Evolutionary conservation across 1,140 invertebrate species (phyloP), one percentile per base, ranked within the genome.

Genomic region (Zaprionus inermis): DNA sequence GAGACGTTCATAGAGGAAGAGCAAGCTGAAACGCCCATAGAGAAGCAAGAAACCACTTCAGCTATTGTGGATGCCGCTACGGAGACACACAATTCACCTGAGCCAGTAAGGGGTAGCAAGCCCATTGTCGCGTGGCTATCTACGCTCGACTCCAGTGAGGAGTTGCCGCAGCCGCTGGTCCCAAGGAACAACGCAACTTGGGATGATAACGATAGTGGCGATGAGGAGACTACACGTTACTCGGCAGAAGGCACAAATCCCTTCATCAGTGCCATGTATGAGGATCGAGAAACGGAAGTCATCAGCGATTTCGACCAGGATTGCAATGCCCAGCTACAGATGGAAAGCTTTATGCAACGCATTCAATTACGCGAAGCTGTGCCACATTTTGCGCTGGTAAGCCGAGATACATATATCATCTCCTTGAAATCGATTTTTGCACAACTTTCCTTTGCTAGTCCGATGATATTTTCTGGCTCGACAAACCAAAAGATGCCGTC

Each of bases 401-500:
- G 18, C 51, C 9, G 22, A 24, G 22, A 24, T 24, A 1, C 1
- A 24, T 24, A 24, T 2, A 32, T 75, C 2, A 34, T 9, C 14
- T 10, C 5, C n/a, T 11, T 12, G 3, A 1, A n/a, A 9, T 0
- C 11, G 14, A 0, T 0, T 16, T 22, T 9, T 16, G 5, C 9
- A 57, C 6, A 18, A 60, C 12, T 14, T 36, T 18, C 14, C n/a
- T 12, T 44, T 24, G n/a, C 6, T 14, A 34, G 80, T 68, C 71
- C 0, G 76, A 78, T 60, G 28, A 44, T 0, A 38, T 76, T 3
- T 83, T 57, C 6, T 16, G 34, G 16, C 54, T 78, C 28, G 79
- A 82, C n/a, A 83, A 20, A 12, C 79, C 80, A 2, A 6, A 0
- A 1, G n/a, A 28, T 36, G 76, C 80, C 6, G 7, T 72, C 0